Percentiles rank a stretch among this genome's conserved stretches.
phyloP scores from a whole-genome alignment of 2,888 invertebrate species.

The Electrophaes corylata region DNA sequence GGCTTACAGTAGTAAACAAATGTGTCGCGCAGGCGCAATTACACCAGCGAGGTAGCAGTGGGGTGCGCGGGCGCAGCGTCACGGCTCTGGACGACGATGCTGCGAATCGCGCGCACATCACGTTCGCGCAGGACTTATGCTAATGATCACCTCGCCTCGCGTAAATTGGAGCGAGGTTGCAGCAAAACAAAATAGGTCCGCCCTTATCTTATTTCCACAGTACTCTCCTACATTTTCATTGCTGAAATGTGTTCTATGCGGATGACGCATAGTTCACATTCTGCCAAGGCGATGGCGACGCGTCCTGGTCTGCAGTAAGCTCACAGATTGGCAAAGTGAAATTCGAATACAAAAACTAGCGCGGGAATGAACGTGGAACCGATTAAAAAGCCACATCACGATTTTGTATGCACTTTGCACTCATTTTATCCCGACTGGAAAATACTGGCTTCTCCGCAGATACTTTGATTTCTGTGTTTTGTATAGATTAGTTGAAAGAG shows the following conservation, averaged over 20 bases:
- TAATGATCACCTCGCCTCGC: constrained; percentile 76
- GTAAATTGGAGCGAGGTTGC: constrained; percentile 81
- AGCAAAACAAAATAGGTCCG: constrained; percentile 78
- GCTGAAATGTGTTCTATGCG: constrained; percentile 59
- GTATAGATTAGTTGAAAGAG: constrained; percentile 69
- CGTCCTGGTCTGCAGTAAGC: constrained; percentile 61
- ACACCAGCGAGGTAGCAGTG: constrained; percentile 50
- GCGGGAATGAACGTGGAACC: constrained; percentile 81
- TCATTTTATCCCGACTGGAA: constrained; percentile 72
- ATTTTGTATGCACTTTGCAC: constrained; percentile 84
- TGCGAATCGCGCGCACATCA: constrained; percentile 76
- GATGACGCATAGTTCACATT: constrained; percentile 60
- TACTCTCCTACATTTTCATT: constrained; percentile 51
- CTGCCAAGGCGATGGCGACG: constrained; percentile 40
- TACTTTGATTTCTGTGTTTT: constrained; percentile 72
- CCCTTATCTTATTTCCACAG: constrained; percentile 77
- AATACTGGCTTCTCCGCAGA: constrained; percentile 63
- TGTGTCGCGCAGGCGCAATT: constrained; percentile 79
- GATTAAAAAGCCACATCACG: constrained; percentile 84
- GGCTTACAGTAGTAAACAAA: constrained; percentile 83
- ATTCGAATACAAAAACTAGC: constrained; percentile 82
- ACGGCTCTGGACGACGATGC: constrained; percentile 41
- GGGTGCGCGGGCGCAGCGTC: constrained; percentile 48
- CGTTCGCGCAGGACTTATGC: constrained; percentile 79
- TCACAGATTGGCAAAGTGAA: constrained; percentile 77